These are phyloP conservation scores for Bradypodion pumilum DNA, from an alignment of 2,797 vertebrate species.

Conservation along the genomic window DNA sequence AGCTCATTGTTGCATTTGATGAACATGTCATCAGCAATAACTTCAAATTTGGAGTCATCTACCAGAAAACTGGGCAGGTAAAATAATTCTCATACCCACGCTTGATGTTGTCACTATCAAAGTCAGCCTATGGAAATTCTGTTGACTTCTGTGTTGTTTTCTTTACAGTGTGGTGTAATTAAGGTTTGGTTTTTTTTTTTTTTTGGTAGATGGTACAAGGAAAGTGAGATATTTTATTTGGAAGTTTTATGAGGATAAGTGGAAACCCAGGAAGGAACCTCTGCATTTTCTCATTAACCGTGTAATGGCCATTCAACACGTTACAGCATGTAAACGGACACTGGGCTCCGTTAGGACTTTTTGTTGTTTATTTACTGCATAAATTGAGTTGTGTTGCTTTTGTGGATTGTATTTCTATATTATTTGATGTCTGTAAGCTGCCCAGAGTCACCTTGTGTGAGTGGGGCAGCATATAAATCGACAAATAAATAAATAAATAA, in stretches of 20 bases:
- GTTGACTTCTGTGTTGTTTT: not conserved
- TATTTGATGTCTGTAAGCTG: too few species aligned
- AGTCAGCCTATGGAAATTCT: not conserved
- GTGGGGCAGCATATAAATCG: too few species aligned
- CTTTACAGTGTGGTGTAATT: not conserved
- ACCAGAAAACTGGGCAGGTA: constrained; percentile 76
- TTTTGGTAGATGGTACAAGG: not conserved
- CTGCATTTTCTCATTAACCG: not conserved
- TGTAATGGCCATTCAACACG: not conserved
- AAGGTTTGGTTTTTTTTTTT: too few species aligned
- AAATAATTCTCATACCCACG: constrained; percentile 9
- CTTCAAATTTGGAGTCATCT: constrained; percentile 78
- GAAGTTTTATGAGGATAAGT: not conserved
- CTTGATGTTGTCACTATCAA: not conserved
- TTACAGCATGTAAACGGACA: too few species aligned
- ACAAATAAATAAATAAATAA: too few species aligned
- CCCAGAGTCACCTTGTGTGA: too few species aligned
- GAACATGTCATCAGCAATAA: constrained; percentile 76
- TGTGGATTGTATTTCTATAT: too few species aligned
- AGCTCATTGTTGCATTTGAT: constrained; percentile 76
- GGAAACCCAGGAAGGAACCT: not conserved
- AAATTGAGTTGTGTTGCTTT: too few species aligned
- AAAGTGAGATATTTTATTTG: not conserved
- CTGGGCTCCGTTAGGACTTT: too few species aligned
- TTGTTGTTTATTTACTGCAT: too few species aligned